Percentiles rank a stretch among this genome's conserved stretches.
Conservation (phyloP, 2,888 invertebrate species). For the Apantesis nais region DNA sequence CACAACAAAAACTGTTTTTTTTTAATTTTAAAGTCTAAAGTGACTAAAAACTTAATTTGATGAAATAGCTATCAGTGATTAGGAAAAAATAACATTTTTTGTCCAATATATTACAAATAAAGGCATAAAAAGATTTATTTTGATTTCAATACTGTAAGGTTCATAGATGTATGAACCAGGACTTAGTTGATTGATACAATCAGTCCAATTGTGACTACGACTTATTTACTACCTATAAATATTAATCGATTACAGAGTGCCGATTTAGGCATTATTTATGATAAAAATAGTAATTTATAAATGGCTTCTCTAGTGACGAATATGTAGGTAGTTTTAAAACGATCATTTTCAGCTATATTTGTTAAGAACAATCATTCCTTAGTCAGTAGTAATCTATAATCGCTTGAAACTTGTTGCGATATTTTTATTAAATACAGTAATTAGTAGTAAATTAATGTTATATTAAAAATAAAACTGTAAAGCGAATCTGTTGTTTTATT, state of each 20-base stretch:
- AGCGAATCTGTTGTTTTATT: slow-evolving; percentile 6
- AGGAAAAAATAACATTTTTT: not conserved
- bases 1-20: not conserved
- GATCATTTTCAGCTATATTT: slow-evolving; percentile 20
- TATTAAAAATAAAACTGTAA: slow-evolving; percentile 43
- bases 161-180: not conserved
- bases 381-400: slow-evolving; percentile 28
- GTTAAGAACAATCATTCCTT: slow-evolving; percentile 43
- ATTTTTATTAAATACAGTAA: slow-evolving; percentile 28
- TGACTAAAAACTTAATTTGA: not conserved
- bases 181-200: not conserved
- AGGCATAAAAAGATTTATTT: not conserved
- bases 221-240: too few relatives aligned
- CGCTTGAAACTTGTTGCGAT: slow-evolving; percentile 37
- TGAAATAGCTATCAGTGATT: not conserved
- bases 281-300: not conserved
- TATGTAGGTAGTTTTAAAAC: slow-evolving; percentile 19
- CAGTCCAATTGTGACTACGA: too few relatives aligned
- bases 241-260: not conserved
- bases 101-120: not conserved
- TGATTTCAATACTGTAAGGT: not conserved
- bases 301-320: not conserved
- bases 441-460: slow-evolving; percentile 35
- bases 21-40: not conserved
- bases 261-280: not conserved